phyloP scores from a whole-genome alignment of 2,113 vertebrate species.

The Pelecanus crispus region DNA sequence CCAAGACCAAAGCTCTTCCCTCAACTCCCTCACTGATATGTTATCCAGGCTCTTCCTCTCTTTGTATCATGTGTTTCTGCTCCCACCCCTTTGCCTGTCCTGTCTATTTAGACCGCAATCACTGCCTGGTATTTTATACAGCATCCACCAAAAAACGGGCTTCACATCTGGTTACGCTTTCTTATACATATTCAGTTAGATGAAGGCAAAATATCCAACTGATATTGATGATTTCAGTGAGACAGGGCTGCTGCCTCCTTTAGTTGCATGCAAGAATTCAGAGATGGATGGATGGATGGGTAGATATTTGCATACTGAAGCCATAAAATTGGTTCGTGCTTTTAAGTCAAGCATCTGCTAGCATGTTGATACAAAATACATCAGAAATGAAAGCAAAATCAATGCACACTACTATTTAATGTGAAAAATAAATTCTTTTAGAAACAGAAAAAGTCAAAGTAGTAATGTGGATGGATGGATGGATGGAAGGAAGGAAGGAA shows the following conservation, averaged over 20 bases:
- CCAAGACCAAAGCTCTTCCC: background rate
- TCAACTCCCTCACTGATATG: rapidly evolving
- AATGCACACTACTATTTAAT: background rate
- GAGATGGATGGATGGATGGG: background rate
- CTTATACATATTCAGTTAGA: background rate
- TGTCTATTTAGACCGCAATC: background rate
- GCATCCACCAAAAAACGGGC: background rate
- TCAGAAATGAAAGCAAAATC: background rate
- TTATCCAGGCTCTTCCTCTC: background rate
- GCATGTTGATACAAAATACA: background rate
- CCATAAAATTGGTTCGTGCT: background rate
- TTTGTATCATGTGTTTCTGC: background rate
- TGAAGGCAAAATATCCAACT: background rate
- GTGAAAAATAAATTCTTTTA: background rate
- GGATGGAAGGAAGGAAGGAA: too few species aligned
- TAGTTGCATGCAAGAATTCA: background rate
- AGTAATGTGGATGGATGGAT: background rate
- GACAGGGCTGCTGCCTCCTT: background rate
- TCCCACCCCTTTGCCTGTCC: background rate
- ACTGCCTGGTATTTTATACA: background rate
- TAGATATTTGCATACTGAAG: background rate
- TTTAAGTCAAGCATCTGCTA: background rate
- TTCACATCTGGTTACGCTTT: background rate
- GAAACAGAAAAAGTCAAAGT: background rate
- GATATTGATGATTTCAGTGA: rapidly evolving